Conservation (phyloP, 2,888 invertebrate genomes). For the Drosophila bunnanda region DNA sequence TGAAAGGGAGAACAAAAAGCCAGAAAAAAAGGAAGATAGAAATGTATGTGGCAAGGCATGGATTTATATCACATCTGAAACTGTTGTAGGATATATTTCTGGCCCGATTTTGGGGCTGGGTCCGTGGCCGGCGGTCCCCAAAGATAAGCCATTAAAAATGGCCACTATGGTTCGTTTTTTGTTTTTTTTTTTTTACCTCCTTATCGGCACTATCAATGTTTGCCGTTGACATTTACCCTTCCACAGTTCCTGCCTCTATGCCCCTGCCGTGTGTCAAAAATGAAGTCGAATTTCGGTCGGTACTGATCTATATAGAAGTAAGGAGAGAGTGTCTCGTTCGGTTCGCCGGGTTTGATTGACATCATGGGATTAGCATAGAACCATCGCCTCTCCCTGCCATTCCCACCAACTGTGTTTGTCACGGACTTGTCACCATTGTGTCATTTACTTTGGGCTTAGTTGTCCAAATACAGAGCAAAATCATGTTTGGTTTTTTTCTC, state of each 20-base stretch:
- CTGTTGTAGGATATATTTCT: conserved; percentile 39
- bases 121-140: conserved; percentile 4
- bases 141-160: conserved; percentile 78
- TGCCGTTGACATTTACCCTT: conserved; percentile 56
- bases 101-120: conserved; percentile 30
- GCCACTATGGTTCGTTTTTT: conserved; percentile 56
- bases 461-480: conserved; percentile 59
- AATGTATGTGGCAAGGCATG: conserved; percentile 51
- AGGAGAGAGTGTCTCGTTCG: conserved; percentile 5
- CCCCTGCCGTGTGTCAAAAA: conserved; percentile 68
- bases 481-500: conserved; percentile 31
- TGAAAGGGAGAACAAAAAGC: conserved; percentile 14
- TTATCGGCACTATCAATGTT: conserved; percentile 75
- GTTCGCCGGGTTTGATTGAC: conserved; percentile 61
- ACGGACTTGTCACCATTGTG: conserved; percentile 54
- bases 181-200: conserved; percentile 21
- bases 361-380: conserved; percentile 70
- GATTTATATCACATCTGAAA: conserved; percentile 41
- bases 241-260: conserved; percentile 17
- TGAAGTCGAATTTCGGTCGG: conserved; percentile 67
- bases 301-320: conserved; percentile 5
- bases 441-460: conserved; percentile 71
- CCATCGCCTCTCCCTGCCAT: conserved; percentile 3
- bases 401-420: conserved; percentile 30
- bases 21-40: conserved; percentile 9